Base-by-base conservation (phyloP, 92 coral and sea anemone species). In the Umimayanthus chanpuru region DNA sequence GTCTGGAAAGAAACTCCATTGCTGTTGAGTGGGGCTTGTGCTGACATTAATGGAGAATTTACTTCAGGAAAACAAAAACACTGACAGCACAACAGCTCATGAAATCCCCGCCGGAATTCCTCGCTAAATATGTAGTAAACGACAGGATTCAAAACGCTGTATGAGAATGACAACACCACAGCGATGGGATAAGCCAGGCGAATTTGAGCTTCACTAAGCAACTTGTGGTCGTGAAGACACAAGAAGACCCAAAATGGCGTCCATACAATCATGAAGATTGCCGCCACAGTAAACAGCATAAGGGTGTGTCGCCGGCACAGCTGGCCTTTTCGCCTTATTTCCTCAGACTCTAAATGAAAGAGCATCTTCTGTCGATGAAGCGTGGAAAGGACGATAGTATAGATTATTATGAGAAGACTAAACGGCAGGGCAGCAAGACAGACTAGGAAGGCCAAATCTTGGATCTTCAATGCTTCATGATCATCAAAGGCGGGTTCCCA, bases 401-500 rank as follows among this genome's bases (percentile, higher is more conserved):
- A 80, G 43, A 80, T 56, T 32, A 56, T 56, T 25, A 80, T 67
- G 41, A 80, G 72, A 11, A 80, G 44, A 11, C 43, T 56, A 32
- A 80, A 80, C 28, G 84, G 84, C n/a, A 80, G 8, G 25, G 38
- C 71, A 55, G 84, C 84, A 58, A 80, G 44, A 58, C 84, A 80
- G 28, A 80, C 26, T 28, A 80, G 47, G 38, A 80, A 80, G 9
- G 56, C 84, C 71, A 80, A 23, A 11, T 80, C 50, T 30, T 80
- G 84, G 14, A 80, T 80, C 41, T 80, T 56, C 84, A 80, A 2
- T 15, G 84, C 84, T 29, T 80, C 71, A 12, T 55, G 41, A 29
- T 80, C 47, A 29, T 80, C 84, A 15, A 56, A 4, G 15, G 29
- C 72, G 5, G 84, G 84, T 5, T 56, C 84, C 84, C 84, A 80